Percentiles rank a stretch among this genome's conserved stretches.
Evolutionary conservation across 1,140 invertebrate species (phyloP).

Genomic region (Cyphomyrmex costatus): DNA sequence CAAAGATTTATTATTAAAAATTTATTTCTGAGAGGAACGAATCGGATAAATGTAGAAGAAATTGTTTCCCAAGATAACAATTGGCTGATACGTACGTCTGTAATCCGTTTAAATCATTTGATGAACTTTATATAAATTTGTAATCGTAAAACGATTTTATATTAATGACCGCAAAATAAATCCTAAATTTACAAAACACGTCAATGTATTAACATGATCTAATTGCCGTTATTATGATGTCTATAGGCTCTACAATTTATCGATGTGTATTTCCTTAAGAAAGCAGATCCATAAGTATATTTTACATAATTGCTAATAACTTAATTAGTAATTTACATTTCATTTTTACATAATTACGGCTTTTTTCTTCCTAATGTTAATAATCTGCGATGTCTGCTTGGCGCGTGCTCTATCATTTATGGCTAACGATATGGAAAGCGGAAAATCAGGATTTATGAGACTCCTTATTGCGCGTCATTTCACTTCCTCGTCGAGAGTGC

Average conservation of each 20-base stretch:
- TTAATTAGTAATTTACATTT: background rate
- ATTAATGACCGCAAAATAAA: no score
- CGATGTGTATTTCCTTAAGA: no score
- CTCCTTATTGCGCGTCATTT: slow-evolving; percentile 11
- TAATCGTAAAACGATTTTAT: background rate
- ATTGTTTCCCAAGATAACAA: background rate
- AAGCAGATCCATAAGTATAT: background rate
- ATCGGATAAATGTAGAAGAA: background rate
- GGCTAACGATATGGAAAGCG: slow-evolving; percentile 15
- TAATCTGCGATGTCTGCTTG: background rate
- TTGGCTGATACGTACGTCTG: background rate
- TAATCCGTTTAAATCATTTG: background rate
- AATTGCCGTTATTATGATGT: background rate
- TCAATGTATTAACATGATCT: background rate
- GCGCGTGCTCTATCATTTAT: background rate
- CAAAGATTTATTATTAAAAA: no score
- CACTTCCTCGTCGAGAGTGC: slow-evolving; percentile 33
- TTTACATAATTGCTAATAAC: background rate
- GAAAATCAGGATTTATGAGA: slow-evolving; percentile 17
- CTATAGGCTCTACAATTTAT: no score
- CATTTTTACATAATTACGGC: no score
- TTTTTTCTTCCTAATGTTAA: background rate
- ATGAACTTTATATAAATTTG: background rate
- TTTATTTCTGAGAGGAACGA: no score
- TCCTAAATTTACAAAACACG: background rate